Base-by-base conservation (phyloP, 2,797 vertebrate species). In the Momotus momota region DNA sequence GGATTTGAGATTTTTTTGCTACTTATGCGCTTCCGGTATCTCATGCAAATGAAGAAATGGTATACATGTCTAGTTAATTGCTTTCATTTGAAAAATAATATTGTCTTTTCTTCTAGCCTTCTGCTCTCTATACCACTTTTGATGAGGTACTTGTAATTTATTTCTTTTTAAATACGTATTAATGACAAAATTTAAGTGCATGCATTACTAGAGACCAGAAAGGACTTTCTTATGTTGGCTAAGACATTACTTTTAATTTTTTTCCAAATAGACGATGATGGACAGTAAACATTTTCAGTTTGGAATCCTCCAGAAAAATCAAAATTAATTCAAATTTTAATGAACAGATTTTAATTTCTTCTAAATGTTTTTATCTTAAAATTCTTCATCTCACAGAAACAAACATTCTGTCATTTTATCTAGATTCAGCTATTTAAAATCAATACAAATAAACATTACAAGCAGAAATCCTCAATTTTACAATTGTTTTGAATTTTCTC, bases 81-180 rank as follows among this genome's bases (percentile, higher is more conserved):
- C 46, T 94, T 71, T 83, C 3, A 4, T 80, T 55, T 86, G 55
- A 88, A 88, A 72, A 81, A n/a, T 89, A 75, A 85, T 66, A 31
- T 10, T 91, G 6, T 97, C 29, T 93, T 87, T 82, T 95, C 8
- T 97, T 96, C 33, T 84, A 98, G 98, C 90, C 98, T 82, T 97
- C 97, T 54, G 87, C 96, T 92, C 93, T 98, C 29, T 98, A 98
- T 43, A 98, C 98, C 38, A 98, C 98, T 64, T 98, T 98, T 0
- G 98, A 98, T 96, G 98, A 98, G 94, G 98, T 98, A 98, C 12
- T 67, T 80, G 7, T 26, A 41, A n/a, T 43, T 31, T 23, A 4
- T 38, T 9, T 21, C 4, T 20, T 60, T 70, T 27, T 3, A 4
- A 26, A 51, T 66, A 19, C 26, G 2, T 61, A 38, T 54, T 23